Evolutionary conservation across 2,888 invertebrate genomes (phyloP).

Genomic region (Cephonodes hylas): DNA sequence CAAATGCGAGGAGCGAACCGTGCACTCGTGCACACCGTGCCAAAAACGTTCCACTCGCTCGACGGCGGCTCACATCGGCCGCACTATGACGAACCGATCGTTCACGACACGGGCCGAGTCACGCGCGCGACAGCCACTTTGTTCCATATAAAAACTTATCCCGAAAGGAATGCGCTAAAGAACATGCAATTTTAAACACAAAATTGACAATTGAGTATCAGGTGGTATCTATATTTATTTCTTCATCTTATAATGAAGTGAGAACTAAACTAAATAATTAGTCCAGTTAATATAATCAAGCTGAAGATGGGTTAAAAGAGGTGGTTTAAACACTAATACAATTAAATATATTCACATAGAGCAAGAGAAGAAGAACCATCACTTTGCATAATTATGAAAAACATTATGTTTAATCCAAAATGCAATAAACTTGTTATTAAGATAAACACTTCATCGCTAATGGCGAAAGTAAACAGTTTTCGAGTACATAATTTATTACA

Average conservation of each 20-base stretch:
- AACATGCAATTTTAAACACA: neutral
- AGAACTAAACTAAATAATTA: too few relatives aligned
- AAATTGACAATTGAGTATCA: neutral
- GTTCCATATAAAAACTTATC: slow-evolving; percentile 18
- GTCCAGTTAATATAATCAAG: too few relatives aligned
- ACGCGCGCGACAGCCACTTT: slow-evolving; percentile 34
- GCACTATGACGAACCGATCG: slow-evolving; percentile 49
- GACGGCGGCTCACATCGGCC: slow-evolving; percentile 46
- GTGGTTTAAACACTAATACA: too few relatives aligned
- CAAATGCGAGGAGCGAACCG: slow-evolving; percentile 50
- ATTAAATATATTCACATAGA: too few relatives aligned
- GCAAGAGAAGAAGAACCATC: too few relatives aligned
- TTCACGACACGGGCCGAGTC: slow-evolving; percentile 36
- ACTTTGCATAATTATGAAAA: too few relatives aligned
- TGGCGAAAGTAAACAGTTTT: neutral
- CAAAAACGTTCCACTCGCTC: slow-evolving; percentile 54
- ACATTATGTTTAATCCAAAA: too few relatives aligned
- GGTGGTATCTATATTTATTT: too few relatives aligned
- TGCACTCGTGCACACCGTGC: slow-evolving; percentile 39
- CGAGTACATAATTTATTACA: slow-evolving; percentile 3
- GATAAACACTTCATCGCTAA: slow-evolving; percentile 6
- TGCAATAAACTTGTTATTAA: neutral
- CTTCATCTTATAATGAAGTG: too few relatives aligned
- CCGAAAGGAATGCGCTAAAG: neutral
- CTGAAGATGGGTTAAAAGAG: too few relatives aligned